These are phyloP conservation scores for Drosophila koepferae DNA, from an alignment of 2,888 invertebrate species.

Conservation along the genomic window DNA sequence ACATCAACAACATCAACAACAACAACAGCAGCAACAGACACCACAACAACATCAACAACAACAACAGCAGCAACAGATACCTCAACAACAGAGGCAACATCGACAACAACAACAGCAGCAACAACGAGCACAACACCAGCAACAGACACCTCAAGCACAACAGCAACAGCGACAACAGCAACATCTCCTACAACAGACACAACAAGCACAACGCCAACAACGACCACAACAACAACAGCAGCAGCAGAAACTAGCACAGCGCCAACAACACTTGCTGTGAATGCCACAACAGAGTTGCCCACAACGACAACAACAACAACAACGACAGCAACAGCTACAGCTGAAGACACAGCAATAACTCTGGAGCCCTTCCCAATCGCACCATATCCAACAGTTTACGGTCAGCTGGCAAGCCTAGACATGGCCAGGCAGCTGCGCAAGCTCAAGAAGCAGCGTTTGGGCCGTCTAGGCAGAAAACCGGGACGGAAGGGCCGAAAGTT, in stretches of 20 bases:
- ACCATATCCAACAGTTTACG: constrained; percentile 53
- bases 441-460: constrained; percentile 25
- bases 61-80: constrained; percentile 3
- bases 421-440: constrained; percentile 17
- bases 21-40: neutral
- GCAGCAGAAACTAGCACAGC: neutral
- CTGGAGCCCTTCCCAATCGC: constrained; percentile 42
- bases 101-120: constrained; percentile 13
- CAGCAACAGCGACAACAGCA: constrained; percentile 1
- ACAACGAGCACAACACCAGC: neutral
- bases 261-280: constrained; percentile 1
- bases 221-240: neutral
- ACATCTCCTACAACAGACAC: neutral
- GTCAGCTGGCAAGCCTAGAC: constrained; percentile 18
- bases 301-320: constrained; percentile 23
- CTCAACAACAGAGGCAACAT: constrained; percentile 17
- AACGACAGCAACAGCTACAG: constrained; percentile 13
- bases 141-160: neutral
- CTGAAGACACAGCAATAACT: constrained; percentile 17
- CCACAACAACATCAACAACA: constrained; percentile 10
- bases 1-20: neutral
- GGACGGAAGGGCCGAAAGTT: constrained; percentile 56
- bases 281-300: neutral
- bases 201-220: neutral
- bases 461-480: constrained; percentile 24